Conservation (phyloP, 2,113 vertebrate genomes). For the Leucoraja erinaceus region DNA sequence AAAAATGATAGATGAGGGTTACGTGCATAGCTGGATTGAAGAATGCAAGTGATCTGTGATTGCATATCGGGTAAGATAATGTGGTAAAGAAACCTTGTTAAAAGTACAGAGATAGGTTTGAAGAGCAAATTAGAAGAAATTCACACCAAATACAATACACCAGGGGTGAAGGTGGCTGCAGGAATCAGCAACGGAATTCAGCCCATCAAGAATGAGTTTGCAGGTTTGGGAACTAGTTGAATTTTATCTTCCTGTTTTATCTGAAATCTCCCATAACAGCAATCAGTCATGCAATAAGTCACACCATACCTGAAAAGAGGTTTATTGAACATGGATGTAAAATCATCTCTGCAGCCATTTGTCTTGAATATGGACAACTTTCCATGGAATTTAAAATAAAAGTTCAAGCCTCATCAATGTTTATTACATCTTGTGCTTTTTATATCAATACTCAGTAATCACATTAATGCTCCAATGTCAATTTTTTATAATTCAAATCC, state of each 20-base stretch:
- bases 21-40: background rate
- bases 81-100: background rate
- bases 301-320: slow-evolving; percentile 76
- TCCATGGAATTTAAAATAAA: slow-evolving; percentile 60
- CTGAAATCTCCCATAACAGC: slow-evolving; percentile 41
- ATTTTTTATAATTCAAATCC: slow-evolving; percentile 69
- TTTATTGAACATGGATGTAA: slow-evolving; percentile 86
- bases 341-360: slow-evolving; percentile 68
- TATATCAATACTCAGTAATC: slow-evolving; percentile 58
- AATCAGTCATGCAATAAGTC: slow-evolving; percentile 63
- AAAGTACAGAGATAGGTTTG: background rate
- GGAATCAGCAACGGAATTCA: background rate
- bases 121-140: background rate
- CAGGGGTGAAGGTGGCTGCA: background rate
- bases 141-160: slow-evolving; percentile 25
- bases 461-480: slow-evolving; percentile 73
- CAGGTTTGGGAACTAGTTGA: background rate
- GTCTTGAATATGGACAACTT: slow-evolving; percentile 72
- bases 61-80: background rate
- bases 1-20: background rate
- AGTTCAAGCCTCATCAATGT: slow-evolving; percentile 64
- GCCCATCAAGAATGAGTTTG: background rate
- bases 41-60: background rate
- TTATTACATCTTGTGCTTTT: slow-evolving; percentile 78
- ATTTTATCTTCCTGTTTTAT: slow-evolving; percentile 12